Evolutionary conservation across 1,140 invertebrate species (phyloP), one percentile per base, ranked within the genome.

Genomic region (Pomacea maculata): DNA sequence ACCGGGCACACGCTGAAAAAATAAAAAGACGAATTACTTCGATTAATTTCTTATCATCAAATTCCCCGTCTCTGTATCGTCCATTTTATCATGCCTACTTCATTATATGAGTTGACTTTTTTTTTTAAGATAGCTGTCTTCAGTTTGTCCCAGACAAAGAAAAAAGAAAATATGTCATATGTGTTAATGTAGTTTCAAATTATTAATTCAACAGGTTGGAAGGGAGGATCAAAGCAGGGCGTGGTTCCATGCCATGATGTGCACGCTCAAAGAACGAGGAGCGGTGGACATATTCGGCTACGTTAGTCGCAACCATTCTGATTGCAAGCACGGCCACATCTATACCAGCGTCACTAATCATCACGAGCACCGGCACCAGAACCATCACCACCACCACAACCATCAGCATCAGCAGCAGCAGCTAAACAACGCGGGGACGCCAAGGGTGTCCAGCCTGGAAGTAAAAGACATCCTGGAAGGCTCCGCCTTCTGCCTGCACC

Each of bases 161-260:
- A 45, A 45, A 45, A 45, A 45, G 2, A 45, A 45, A 45, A 45
- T 45, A 45, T 6, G 34, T 45, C 6, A 6, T 45, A 2, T 45
- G 6, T 45, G 34, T 45, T 45, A 2, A 6, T 0, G 34, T 45
- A 45, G 34, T 45, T 6, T 45, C 6, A 45, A 45, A 45, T 45
- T 45, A 45, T 45, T 45, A 45, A 4, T 45, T 45, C 34, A 45
- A 12, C 67, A 78, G 77, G 77, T 82, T 19, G 77, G 72, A 3
- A 68, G 86, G 19, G 88, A 88, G 57, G 85, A 86, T 29, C 87
- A 88, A 72, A 86, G 86, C 0, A 83, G 86, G 54, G 85, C 86
- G 72, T 87, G 88, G 79, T 84, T 86, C 78, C 64, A 74, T 15
- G 83, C 87, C 15, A 81, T 88, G 74, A 79, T 87, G 21, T 54